Evolutionary conservation across 64 coral and sea anemone species (phyloP), one percentile per base, ranked within the genome.

Genomic region (Dendronephthya gigantea): DNA sequence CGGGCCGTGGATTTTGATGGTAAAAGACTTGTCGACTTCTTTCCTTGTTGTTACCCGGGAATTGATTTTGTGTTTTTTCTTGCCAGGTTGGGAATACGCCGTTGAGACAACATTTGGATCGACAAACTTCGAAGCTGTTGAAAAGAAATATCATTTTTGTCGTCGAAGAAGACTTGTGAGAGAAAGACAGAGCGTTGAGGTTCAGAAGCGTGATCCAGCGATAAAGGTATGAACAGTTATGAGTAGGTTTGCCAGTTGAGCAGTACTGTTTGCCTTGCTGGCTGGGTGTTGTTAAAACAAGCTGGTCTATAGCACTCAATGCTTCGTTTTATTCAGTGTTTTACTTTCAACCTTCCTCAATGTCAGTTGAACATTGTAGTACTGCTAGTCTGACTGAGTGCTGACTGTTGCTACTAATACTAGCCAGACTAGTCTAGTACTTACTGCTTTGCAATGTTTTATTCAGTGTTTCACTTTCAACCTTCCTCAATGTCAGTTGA

Each of bases 1-100:
- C 90, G 94, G 48, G 89, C 89, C 22, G 93, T 96, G 33, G 94
- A 97, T 81, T 86, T 93, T 79, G 81, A 97, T 68, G 94, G 94
- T 97, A 90, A n/a, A 40, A 40, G 9, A 38, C 28, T 36, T 22
- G 30, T 17, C n/a, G 3, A 3, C 7, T 17, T 4, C 62, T n/a
- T 19, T 50, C 13, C 12, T 58, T 13, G 10, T 4, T 19, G 19
- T 59, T 5, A 19, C 27, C 17, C 43, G 13, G 74, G 10, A 1
- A 2, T 14, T 41, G 9, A 65, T 13, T 33, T 4, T 50, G 0
- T 23, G 55, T 22, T 38, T 49, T 72, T 13, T 14, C 70, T 0
- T 4, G 55, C 0, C n/a, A 98, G 95, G 95, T 0, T 98, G 87
- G 87, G 95, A 98, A 52, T 98, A 98, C 56, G 84, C 88, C 5